Base-by-base conservation (phyloP, 2,113 vertebrate species). In the Hemicordylus capensis region DNA sequence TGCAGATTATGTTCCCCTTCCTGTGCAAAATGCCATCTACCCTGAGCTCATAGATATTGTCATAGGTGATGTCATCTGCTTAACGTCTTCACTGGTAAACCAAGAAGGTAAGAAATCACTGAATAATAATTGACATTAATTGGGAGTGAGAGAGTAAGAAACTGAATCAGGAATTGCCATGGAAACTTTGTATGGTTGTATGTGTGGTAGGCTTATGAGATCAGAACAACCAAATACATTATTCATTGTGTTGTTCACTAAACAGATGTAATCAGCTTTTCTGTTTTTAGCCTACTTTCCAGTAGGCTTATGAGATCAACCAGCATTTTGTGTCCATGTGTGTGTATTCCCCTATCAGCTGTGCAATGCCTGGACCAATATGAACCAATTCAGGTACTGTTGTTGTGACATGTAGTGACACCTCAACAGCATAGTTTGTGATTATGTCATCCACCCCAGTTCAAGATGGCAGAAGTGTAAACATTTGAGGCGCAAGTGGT, bases 41-140 rank as follows among this genome's bases (percentile, higher is more conserved):
- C 98, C 97, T 0, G 93, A 96, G 1, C 94, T 97, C 12, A 73
- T 90, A 0, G 94, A 95, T 0, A 88, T 92, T 9, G 94, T 98
- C 73, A 93, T 98, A 31, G 98, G 98, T 1, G 99, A 99, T 1
- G 96, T 99, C 42, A 96, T 99, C 78, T 99, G 99, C 88, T 96
- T 99, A 85, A 84, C 92, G 31, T 92, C 96, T 3, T 94, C 91
- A 0, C 90, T 98, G 37, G 83, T 89, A 20, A 95, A 93, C 87
- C 93, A 94, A 0, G 97, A 98, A 77, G 98, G 99, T 99, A 78
- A 91, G 94, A 12, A 0, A 17, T 61, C 58, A 1, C 48, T 59
- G 1, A 7, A 67, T 22, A 1, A 0, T 34, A 4, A 58, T 84
- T 80, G 69, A 64, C 4, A 70, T 3, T 81, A 81, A 2, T 56